phyloP scores from a whole-genome alignment of 2,113 vertebrate species.

The Erythrolamprus reginae region DNA sequence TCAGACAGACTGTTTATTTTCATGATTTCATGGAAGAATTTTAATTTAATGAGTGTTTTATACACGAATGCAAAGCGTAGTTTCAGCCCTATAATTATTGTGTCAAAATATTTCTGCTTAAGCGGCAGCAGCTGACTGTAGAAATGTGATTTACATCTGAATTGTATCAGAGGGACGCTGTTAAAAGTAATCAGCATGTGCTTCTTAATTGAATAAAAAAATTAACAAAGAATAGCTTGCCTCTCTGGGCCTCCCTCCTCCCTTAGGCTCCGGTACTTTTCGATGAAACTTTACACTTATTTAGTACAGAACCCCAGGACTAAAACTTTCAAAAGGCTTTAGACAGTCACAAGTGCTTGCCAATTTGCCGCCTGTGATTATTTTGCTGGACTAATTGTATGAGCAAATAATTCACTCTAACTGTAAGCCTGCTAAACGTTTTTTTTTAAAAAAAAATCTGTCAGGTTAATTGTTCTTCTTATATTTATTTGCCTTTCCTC shows the following conservation, averaged over 20 bases:
- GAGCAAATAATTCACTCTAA: slow-evolving; percentile 60
- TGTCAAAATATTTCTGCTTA: slow-evolving; percentile 90
- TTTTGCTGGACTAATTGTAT: slow-evolving; percentile 57
- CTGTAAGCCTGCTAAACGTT: slow-evolving; percentile 50
- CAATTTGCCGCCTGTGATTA: slow-evolving; percentile 49
- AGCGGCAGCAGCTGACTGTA: slow-evolving; percentile 77
- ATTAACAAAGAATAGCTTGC: slow-evolving; percentile 48
- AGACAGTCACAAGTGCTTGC: slow-evolving; percentile 15
- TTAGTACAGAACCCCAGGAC: slow-evolving; percentile 36
- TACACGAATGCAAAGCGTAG: slow-evolving; percentile 89
- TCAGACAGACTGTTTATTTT: slow-evolving; percentile 98
- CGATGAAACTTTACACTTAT: slow-evolving; percentile 27
- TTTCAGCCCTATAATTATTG: slow-evolving; percentile 84
- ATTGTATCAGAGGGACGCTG: slow-evolving; percentile 66
- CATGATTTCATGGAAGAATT: slow-evolving; percentile 94
- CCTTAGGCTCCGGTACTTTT: slow-evolving; percentile 34
- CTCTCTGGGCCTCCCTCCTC: slow-evolving; percentile 24
- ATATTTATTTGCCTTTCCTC: background rate
- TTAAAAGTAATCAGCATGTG: slow-evolving; percentile 63
- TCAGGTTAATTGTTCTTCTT: slow-evolving; percentile 42
- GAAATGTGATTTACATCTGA: slow-evolving; percentile 76
- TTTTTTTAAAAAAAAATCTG: slow-evolving; percentile 51
- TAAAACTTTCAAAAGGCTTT: slow-evolving; percentile 48
- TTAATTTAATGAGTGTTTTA: slow-evolving; percentile 93
- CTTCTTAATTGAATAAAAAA: slow-evolving; percentile 63